Evolutionary conservation across 2,888 invertebrate genomes (phyloP), one percentile per base, ranked within the genome.

Genomic region (Agrotis clavis): DNA sequence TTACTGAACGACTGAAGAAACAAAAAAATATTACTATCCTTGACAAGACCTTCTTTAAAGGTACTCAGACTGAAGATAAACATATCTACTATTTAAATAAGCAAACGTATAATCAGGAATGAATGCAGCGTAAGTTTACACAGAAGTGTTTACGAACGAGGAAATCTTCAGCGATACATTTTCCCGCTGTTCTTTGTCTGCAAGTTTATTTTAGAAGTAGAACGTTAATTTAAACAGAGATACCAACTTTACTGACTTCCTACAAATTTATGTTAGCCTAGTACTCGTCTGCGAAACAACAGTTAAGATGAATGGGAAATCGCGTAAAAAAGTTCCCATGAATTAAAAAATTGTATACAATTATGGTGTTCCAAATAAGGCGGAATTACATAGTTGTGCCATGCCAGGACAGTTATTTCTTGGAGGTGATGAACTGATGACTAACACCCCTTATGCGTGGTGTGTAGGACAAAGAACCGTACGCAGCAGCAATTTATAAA

Each of bases 381-480:
- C 19, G 61, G 62, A 72, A 77, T 83, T 81, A 70, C 66, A 77
- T 73, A 74, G 70, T 66, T 81, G 76, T 75, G 78, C 59, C 71
- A 70, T 75, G 78, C 59, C 71, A 70, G 66, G 62, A 87, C 90
- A 82, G 88, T 87, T 88, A 89, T 77, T 86, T 88, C 87, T 82
- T 65, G 77, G 74, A 81, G 64, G 7, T 51, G 76, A 84, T 25
- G 25, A 25, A 25, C 25, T 25, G 25, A 25, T 90, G 90, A 90
- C 84, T 90, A 90, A 90, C 67, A 60, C 51, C 80, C 63, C 79
- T 71, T 82, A 83, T 81, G 48, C 30, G 41, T 53, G 48, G 78
- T 78, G 84, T 82, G 77, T 83, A 78, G 86, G 84, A 90, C 90
- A 90, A 90, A 90, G 89, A 89, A 85, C 85, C 67, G 84, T 83